Base-by-base conservation (phyloP, 2,888 invertebrate species). In the Athrips mouffetella region DNA sequence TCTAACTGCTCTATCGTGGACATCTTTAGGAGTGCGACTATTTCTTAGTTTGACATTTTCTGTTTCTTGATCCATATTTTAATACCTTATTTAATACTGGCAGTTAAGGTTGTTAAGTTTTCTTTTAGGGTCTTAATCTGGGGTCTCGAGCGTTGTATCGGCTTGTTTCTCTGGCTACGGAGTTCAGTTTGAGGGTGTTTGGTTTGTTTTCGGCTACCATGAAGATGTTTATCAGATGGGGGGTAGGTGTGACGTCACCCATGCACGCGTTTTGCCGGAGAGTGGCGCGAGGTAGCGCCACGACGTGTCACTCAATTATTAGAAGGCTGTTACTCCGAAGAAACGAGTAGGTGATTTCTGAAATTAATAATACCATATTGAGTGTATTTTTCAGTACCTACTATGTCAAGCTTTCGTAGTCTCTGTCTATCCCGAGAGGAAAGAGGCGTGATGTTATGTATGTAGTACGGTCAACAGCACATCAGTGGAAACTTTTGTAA, bases 201-300 rank as follows among this genome's bases (percentile, higher is more conserved):
- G 89, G 89, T 73, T 87, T 88, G 62, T 86, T 86, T 85, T 83
- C 89, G 75, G 80, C 76, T 80, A 88, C 89, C 91, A 91, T 91
- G 80, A 89, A 89, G 87, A 78, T 79, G 74, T 77, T 80, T 76
- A 75, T 74, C 51, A 65, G 51, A 56, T 59, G 52, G 49, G 62
- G 51, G 50, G 60, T 55, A 40, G 59, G 55, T 48, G 62, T 61
- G 60, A 67, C 60, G 70, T 74, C 75, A 70, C 80, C 83, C 87
- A 87, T 86, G 67, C 80, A 83, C 76, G 59, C 72, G 70, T 67
- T 61, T 58, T 73, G 66, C 52, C 47, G 53, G 51, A 45, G 53
- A 62, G 76, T 72, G 77, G 73, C 78, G 76, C 76, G 55, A 42
- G 18, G 47, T 49, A 65, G 76, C 78, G 79, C 79, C 78, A 72